phyloP scores from a whole-genome alignment of 2,888 invertebrate species.

The Cephus sareptanus region DNA sequence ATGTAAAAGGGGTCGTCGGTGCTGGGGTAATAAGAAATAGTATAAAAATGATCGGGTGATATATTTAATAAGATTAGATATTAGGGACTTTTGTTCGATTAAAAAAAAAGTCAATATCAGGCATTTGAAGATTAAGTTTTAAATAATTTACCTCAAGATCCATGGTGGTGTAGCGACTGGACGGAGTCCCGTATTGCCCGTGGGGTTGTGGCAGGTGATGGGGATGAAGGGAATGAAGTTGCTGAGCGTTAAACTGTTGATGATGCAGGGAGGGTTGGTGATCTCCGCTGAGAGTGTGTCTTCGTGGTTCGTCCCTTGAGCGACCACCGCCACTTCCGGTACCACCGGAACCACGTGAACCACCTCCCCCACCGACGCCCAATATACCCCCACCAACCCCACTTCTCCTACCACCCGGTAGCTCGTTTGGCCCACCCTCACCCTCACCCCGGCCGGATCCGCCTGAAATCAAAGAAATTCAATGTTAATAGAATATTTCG shows the following conservation, averaged over 20 bases:
- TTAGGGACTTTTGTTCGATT: background rate
- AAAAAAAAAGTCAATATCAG: conserved; percentile 7
- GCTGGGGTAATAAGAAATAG: background rate
- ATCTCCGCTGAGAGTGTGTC: conserved; percentile 82
- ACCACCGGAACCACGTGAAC: conserved; percentile 41
- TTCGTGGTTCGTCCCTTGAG: conserved; percentile 80
- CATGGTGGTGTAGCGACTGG: conserved; percentile 70
- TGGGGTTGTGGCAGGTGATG: conserved; percentile 70
- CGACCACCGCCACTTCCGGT: conserved; percentile 50
- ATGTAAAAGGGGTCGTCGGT: background rate
- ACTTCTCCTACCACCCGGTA: conserved; percentile 50
- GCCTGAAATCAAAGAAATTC: background rate
- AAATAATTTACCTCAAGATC: conserved; percentile 78
- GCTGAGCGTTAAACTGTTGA: conserved; percentile 64
- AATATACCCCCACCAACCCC: conserved; percentile 47
- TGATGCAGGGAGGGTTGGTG: conserved; percentile 77
- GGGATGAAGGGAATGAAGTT: conserved; percentile 65
- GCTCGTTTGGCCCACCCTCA: conserved; percentile 60
- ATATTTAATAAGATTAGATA: background rate
- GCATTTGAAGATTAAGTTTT: conserved; percentile 36
- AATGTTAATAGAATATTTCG: background rate
- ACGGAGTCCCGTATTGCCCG: conserved; percentile 69
- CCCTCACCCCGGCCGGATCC: conserved; percentile 55
- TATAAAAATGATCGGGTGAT: background rate
- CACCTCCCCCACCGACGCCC: conserved; percentile 43